Evolutionary conservation across 2,113 vertebrate species (phyloP), one percentile per base, ranked within the genome.

Genomic region (Acanthochromis polyacanthus): DNA sequence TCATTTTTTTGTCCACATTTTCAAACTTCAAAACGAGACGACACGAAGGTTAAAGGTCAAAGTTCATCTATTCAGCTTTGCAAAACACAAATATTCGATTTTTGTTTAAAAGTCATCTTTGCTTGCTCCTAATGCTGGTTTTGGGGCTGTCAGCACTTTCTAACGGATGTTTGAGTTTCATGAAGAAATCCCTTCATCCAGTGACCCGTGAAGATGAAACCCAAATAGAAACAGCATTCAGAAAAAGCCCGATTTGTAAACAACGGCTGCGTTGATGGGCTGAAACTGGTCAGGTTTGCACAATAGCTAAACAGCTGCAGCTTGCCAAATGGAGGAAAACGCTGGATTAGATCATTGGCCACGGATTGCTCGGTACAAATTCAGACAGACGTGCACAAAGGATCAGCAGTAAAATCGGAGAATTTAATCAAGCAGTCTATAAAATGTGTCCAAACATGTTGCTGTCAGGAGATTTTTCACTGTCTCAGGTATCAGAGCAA

Each of bases 121-220:
- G 10, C 23, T 30, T 5, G 1, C 10, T 17, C 2, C n/a, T 11
- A 7, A 2, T 51, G 16, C 23, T 48, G 48, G 50, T 25, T 43
- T 43, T 4, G 12, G 4, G 2, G 40, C 12, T 3, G 40, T 43
- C 40, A 8, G 40, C 40, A 43, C 11, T 12, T 2, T 43, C 6
- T 43, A 43, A 36, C 32, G 7, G 6, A 36, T 84, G 65, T 70
- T 81, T 71, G 64, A 66, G 60, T 85, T 78, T 78, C 64, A 61
- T 25, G 2, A 14, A 51, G 17, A 51, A 23, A 10, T 6, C 22
- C 3, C 8, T 15, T 2, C 45, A 48, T 43, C 40, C 8, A 43
- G 40, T 43, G 40, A 43, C 12, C 10, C 12, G 10, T 43, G 40
- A 15, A 15, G 40, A 43, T 43, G 40, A 43, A 43, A 43, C 40